Evolutionary conservation across 2,113 vertebrate species (phyloP).

Genomic region (Elephas maximus): DNA sequence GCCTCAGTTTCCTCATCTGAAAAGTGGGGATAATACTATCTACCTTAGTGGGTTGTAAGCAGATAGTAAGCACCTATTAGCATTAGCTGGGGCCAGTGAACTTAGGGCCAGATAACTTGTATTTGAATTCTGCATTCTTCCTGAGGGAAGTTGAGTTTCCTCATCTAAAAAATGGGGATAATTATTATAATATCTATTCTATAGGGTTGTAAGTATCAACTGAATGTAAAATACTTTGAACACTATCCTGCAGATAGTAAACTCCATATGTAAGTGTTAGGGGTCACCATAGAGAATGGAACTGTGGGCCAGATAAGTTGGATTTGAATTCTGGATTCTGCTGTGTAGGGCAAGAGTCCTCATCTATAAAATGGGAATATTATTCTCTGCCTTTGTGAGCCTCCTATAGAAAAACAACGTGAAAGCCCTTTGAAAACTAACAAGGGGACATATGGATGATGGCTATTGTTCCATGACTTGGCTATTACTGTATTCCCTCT

Average conservation of each 20-base stretch:
- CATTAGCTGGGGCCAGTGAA: background rate
- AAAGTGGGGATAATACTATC: background rate
- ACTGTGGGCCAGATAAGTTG: background rate
- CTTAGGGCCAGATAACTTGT: background rate
- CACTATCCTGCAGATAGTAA: background rate
- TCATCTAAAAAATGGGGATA: background rate
- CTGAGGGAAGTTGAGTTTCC: background rate
- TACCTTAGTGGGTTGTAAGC: no score
- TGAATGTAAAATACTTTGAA: background rate
- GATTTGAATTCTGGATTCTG: background rate
- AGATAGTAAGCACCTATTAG: background rate
- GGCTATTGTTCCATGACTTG: background rate
- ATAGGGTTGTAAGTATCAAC: background rate
- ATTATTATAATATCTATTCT: background rate
- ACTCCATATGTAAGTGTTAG: background rate
- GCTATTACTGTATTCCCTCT: no score
- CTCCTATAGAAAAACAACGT: background rate
- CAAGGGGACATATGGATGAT: background rate
- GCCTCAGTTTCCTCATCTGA: background rate
- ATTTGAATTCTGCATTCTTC: background rate
- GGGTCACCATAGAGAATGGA: background rate
- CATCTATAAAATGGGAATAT: background rate
- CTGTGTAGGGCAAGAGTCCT: background rate
- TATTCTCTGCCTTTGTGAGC: background rate
- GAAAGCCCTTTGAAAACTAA: background rate